Evolutionary conservation across 2,113 vertebrate species (phyloP), one percentile per base, ranked within the genome.

Genomic region (Rhinolophus ferrumequinum): DNA sequence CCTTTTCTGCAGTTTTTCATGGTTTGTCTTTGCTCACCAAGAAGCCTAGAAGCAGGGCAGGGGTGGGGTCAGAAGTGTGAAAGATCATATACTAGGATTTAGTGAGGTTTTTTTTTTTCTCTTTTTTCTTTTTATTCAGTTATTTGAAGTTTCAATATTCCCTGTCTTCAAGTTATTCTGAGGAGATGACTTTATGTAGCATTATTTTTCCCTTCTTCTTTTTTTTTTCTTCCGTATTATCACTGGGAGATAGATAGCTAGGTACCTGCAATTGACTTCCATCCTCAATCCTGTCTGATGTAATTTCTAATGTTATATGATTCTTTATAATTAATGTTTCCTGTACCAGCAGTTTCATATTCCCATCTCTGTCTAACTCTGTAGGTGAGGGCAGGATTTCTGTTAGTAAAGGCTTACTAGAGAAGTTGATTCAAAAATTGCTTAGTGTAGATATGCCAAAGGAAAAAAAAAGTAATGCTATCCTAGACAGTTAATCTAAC

Each of bases 261-360:
- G 11, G 22, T 66, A 41, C 22, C 62, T 76, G 21, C 11, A n/a
- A 44, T 41, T 7, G 2, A 15, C 56, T 91, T 88, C 21, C 52
- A 81, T 47, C 21, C 21, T 97, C 77, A 97, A 96, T 93, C 77
- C 70, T 64, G 12, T 56, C 96, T 85, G 93, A 97, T 94, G 96
- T 67, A 90, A 62, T 95, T 95, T 96, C 58, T 90, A 92, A 96
- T 96, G 62, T 93, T 93, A 85, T 60, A 96, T 86, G 69, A 98
- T 88, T 94, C 26, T n/a, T 91, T 96, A 94, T 94, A 97, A 97
- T 88, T 97, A 94, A 97, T 95, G 93, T 86, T 88, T 97, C 84
- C 96, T 90, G n/a, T 97, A 44, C 66, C 88, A 96, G 91, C 58
- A 93, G 87, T 96, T 87, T 24, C 88, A 77, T 54, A 89, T 70